Evolutionary conservation across 2,888 invertebrate species (phyloP).

Genomic region (Asteroscopus sphinx): DNA sequence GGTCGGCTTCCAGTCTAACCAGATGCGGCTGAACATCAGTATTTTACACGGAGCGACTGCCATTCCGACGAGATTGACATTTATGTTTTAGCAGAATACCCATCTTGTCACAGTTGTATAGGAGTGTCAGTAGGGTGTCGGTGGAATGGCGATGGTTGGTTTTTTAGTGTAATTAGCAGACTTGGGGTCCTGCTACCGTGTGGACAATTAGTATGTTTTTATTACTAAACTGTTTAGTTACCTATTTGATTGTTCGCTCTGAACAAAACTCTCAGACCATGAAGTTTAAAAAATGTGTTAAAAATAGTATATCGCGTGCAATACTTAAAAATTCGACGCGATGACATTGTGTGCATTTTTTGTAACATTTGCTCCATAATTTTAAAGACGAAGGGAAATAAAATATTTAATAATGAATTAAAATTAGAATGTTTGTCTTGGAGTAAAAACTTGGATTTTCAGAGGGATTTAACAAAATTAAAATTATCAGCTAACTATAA

Average conservation of each 20-base stretch:
- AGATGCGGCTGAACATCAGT: too few relatives aligned
- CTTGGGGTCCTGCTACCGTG: too few relatives aligned
- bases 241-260: not conserved
- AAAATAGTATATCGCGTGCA: conserved; percentile 2
- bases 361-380: conserved; percentile 69
- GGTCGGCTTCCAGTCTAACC: too few relatives aligned
- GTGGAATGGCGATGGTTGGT: too few relatives aligned
- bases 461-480: conserved; percentile 67
- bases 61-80: too few relatives aligned
- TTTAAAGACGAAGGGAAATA: conserved; percentile 62
- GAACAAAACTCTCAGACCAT: not conserved
- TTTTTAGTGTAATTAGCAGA: too few relatives aligned
- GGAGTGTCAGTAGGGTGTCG: too few relatives aligned
- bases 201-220: too few relatives aligned
- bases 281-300: not conserved
- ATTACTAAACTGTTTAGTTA: not conserved
- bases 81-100: too few relatives aligned
- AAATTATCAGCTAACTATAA: too few relatives aligned
- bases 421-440: conserved; percentile 73
- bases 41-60: too few relatives aligned
- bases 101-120: too few relatives aligned
- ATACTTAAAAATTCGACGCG: conserved; percentile 24
- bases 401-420: conserved; percentile 71
- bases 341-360: conserved; percentile 47
- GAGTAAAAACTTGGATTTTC: conserved; percentile 66